Evolutionary conservation across 2,113 vertebrate genomes (phyloP).

Genomic region (Oryzias melastigma): DNA sequence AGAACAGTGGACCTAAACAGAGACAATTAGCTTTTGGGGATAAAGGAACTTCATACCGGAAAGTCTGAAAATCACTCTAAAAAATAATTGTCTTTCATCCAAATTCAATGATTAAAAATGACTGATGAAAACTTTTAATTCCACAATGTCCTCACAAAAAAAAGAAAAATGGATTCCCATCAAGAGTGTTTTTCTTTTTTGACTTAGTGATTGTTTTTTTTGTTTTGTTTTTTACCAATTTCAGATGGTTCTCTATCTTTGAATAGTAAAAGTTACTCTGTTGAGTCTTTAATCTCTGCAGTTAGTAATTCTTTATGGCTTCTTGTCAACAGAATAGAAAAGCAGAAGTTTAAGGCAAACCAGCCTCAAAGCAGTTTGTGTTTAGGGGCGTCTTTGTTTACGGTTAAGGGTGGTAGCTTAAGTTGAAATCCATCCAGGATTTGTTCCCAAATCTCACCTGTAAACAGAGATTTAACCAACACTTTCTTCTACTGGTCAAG

Average conservation of each 20-base stretch:
- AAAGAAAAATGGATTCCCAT: no score
- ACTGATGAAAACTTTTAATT: not conserved
- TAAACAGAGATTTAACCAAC: not conserved
- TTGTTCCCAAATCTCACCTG: not conserved
- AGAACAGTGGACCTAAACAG: no score
- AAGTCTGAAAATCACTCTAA: not conserved
- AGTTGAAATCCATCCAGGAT: conserved; percentile 7
- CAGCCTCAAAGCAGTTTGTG: not conserved
- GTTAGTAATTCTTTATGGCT: not conserved
- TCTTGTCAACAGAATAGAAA: not conserved
- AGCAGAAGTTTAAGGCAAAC: not conserved
- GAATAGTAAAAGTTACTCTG: not conserved
- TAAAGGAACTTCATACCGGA: not conserved
- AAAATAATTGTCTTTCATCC: not conserved
- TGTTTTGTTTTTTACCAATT: not conserved
- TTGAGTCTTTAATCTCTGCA: not conserved
- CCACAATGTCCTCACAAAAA: no score
- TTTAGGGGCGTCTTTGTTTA: not conserved
- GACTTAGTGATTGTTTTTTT: no score
- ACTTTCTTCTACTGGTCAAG: no score
- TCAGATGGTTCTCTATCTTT: no score
- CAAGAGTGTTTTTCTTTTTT: no score
- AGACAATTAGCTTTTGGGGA: not conserved
- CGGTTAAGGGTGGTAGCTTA: not conserved
- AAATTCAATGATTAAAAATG: not conserved